Base-by-base conservation (phyloP, 2,113 vertebrate genomes). In the Sphaerodactylus townsendi region DNA sequence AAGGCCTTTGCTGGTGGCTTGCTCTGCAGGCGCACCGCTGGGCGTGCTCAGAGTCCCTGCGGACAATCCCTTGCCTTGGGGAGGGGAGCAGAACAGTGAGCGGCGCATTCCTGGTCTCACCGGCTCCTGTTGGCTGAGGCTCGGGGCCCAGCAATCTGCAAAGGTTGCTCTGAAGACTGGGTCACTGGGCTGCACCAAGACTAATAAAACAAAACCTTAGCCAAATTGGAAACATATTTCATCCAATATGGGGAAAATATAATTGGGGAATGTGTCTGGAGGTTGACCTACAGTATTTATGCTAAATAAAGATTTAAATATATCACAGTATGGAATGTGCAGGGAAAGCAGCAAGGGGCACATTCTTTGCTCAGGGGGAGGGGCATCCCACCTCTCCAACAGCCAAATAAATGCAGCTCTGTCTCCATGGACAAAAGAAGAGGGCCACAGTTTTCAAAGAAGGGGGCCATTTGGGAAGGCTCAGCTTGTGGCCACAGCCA, bases 141-240 rank as follows among this genome's bases (percentile, higher is more conserved):
- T 83, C 62, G 2, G 90, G 84, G 74, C 88, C 82, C 77, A 92
- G 86, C 48, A 37, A 88, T 91, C 93, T 85, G 89, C 88, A 93
- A 92, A 89, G 85, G 91, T 93, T 91, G 88, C 88, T 89, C 90
- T 91, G 82, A 92, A 87, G 59, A 71, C 80, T 69, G 68, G 86
- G 88, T 90, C 86, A 89, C 77, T 86, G 89, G n/a, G 7, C 93
- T 92, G 93, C 91, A 94, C 91, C 17, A 90, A 94, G 92, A 93
- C 95, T 95, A 95, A 95, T 93, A 95, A 96, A 96, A 95, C 94
- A 95, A 94, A 94, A 93, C 89, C 87, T 77, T 86, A 71, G 95
- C 93, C 95, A 96, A 95, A 96, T 93, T 85, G 94, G 95, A 94
- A 93, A 89, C 91, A 93, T 93, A 93, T 94, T 96, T 96, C 92